These are phyloP conservation scores for Cyprinodon brontotheroides DNA, from an alignment of 2,113 vertebrate genomes.

Conservation along the genomic window DNA sequence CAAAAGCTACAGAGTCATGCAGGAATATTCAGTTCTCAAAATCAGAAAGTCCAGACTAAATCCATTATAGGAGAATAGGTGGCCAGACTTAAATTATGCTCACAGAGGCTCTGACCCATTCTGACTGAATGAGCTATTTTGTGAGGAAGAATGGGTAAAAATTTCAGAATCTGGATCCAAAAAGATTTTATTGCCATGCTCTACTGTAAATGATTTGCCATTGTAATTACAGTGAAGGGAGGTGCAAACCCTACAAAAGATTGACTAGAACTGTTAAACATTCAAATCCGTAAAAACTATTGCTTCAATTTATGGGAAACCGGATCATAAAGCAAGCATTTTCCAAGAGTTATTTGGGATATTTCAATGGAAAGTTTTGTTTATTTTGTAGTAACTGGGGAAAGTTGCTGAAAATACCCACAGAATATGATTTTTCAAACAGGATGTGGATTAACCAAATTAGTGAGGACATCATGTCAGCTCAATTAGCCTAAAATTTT, in stretches of 20 bases:
- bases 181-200: neutral
- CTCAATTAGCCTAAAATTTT: constrained; percentile 2
- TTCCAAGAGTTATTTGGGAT: neutral
- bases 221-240: neutral
- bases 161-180: neutral
- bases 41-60: too few relatives aligned
- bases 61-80: neutral
- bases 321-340: neutral
- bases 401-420: constrained; percentile 7
- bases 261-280: neutral
- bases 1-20: too few relatives aligned
- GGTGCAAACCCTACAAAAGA: neutral
- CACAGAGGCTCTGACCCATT: neutral
- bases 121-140: neutral
- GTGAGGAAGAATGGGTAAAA: neutral
- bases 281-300: too few relatives aligned
- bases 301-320: neutral
- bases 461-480: constrained; percentile 5
- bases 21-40: too few relatives aligned
- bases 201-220: neutral
- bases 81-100: neutral
- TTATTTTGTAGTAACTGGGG: neutral
- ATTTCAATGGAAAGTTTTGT: neutral
- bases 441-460: constrained; percentile 6
- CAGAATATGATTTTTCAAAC: neutral